Evolutionary conservation across 2,113 vertebrate genomes (phyloP).

Genomic region (Baryphthengus martii): DNA sequence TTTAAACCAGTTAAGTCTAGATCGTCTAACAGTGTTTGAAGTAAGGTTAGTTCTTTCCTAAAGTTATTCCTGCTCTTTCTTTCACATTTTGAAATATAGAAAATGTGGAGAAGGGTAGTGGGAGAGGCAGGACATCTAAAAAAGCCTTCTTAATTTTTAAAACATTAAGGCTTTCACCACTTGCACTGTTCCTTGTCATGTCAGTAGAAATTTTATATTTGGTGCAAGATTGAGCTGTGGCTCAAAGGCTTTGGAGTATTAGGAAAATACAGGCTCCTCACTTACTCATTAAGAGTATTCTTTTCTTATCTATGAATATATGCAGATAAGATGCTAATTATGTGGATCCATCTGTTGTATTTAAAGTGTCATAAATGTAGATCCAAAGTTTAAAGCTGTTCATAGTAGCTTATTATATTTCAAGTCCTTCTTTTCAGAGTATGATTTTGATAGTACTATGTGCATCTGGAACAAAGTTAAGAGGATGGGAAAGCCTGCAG

Average conservation of each 20-base stretch:
- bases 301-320: slow-evolving; percentile 36
- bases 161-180: not conserved
- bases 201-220: not conserved
- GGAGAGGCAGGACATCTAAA: not conserved
- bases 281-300: slow-evolving; percentile 31
- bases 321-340: slow-evolving; percentile 57
- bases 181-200: not conserved
- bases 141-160: not conserved
- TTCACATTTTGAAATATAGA: not conserved
- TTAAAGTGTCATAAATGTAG: slow-evolving; percentile 38
- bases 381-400: slow-evolving; percentile 25
- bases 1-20: not conserved
- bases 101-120: not conserved
- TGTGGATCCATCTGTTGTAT: slow-evolving; percentile 57
- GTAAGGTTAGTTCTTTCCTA: not conserved
- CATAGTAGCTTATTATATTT: not conserved
- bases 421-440: not conserved
- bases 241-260: not conserved
- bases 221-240: not conserved
- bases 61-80: not conserved
- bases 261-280: not conserved
- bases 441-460: not conserved
- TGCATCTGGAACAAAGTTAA: not conserved
- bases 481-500: not conserved
- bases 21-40: not conserved